Conservation (phyloP, 1,140 invertebrate genomes). For the Conus betulinus region DNA sequence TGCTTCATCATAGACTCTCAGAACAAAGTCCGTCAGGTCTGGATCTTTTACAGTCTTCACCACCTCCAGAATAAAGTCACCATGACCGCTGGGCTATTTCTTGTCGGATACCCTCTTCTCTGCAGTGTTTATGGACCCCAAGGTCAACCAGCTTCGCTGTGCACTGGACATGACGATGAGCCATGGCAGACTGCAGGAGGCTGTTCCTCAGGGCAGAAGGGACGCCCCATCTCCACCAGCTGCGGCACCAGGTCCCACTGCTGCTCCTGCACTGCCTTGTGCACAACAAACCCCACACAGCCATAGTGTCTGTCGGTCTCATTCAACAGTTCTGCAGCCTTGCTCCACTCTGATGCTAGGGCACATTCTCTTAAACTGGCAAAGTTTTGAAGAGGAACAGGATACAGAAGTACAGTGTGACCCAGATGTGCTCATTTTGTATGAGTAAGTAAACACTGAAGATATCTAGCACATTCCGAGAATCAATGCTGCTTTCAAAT, state of each 20-base stretch:
- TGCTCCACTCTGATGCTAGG: neutral
- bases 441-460: too few relatives aligned
- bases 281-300: neutral
- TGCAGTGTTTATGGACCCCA: neutral
- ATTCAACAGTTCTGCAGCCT: neutral
- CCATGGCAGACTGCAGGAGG: neutral
- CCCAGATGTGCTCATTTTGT: too few relatives aligned
- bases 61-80: neutral
- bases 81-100: neutral
- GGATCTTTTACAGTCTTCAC: neutral
- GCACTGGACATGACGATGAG: neutral
- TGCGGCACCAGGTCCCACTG: neutral
- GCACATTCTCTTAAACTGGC: neutral
- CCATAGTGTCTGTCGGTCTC: neutral
- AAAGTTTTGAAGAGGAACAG: neutral
- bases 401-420: too few relatives aligned
- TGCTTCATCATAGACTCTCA: neutral
- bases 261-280: neutral
- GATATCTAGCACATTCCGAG: too few relatives aligned
- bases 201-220: neutral
- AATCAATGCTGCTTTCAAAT: too few relatives aligned
- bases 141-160: neutral
- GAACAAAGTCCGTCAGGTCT: slow-evolving; percentile 7
- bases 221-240: neutral
- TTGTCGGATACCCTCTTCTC: neutral